A percentile compares a stretch with the other conserved stretches of the same genome.
Evolutionary conservation across 2,797 vertebrate species (phyloP).

Genomic region (Podarcis siculus): DNA sequence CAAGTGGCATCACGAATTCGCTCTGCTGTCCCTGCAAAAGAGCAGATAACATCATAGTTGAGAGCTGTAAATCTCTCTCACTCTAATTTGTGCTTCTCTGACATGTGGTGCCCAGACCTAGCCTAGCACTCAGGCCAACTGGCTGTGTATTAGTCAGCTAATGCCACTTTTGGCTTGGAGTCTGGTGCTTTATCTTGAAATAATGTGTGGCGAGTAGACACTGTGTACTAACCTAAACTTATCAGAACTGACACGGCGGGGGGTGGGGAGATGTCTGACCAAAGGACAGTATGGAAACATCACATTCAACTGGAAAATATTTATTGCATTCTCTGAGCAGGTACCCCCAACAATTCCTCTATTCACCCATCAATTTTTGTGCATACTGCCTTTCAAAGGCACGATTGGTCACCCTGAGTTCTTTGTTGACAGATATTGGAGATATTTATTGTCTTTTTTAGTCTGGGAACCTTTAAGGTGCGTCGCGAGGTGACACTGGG

Average conservation of each 20-base stretch:
- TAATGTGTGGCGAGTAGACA: background rate
- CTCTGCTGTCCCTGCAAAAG: conserved; percentile 33
- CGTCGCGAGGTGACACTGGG: background rate
- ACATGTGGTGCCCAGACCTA: conserved; percentile 37
- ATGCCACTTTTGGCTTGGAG: conserved; percentile 51
- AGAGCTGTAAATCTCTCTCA: conserved; percentile 58
- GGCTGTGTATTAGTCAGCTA: conserved; percentile 54
- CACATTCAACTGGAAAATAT: conserved; percentile 59
- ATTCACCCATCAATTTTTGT: conserved; percentile 53
- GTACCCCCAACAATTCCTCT: conserved; percentile 35
- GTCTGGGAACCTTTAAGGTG: background rate
- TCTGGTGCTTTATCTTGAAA: conserved; percentile 58
- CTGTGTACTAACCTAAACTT: conserved; percentile 45
- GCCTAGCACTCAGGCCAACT: conserved; percentile 37
- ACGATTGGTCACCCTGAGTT: conserved; percentile 34
- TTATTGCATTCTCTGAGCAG: conserved; percentile 43
- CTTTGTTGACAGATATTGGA: conserved; percentile 12
- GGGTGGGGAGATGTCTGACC: conserved; percentile 22
- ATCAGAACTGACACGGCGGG: conserved; percentile 52
- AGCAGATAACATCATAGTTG: conserved; percentile 58
- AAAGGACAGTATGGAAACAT: conserved; percentile 49
- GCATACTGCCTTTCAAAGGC: conserved; percentile 20
- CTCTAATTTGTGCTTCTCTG: conserved; percentile 46
- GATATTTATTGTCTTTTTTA: background rate
- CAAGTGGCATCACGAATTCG: conserved; percentile 45